Evolutionary conservation across 2,888 invertebrate genomes (phyloP).

Genomic region (Oeneis ivallda): DNA sequence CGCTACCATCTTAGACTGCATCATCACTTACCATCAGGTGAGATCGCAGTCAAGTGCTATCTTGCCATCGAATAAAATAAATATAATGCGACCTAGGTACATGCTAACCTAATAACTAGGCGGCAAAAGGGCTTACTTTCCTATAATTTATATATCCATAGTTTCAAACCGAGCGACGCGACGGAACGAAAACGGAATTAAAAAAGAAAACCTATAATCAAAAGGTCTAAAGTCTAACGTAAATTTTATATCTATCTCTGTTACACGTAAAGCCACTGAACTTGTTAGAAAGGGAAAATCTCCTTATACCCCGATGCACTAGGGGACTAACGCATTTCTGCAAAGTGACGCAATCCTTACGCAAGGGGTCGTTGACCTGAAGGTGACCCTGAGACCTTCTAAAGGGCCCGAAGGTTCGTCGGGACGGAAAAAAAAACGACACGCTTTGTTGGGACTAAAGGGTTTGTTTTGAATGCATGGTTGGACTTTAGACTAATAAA

Average conservation of each 20-base stretch:
- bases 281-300: conserved; percentile 33
- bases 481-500: background rate
- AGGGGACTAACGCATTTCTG: conserved; percentile 55
- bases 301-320: conserved; percentile 34
- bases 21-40: no score
- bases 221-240: conserved; percentile 36
- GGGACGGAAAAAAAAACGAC: conserved; percentile 35
- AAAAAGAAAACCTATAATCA: conserved; percentile 40
- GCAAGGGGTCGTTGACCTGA: conserved; percentile 60
- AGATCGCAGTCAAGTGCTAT: no score
- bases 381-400: conserved; percentile 51
- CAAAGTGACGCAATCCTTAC: conserved; percentile 64
- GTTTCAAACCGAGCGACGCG: conserved; percentile 22
- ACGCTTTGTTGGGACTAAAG: conserved; percentile 19
- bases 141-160: conserved; percentile 8
- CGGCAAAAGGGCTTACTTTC: no score
- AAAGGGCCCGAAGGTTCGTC: conserved; percentile 49
- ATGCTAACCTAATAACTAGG: no score
- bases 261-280: conserved; percentile 29
- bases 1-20: no score
- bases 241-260: conserved; percentile 35
- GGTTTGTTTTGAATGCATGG: conserved; percentile 20
- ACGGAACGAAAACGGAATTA: conserved; percentile 38
- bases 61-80: no score
- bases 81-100: no score